Percentiles rank a stretch among this genome's conserved stretches.
phyloP scores from a whole-genome alignment of 2,797 vertebrate species.

The Sebastes miniatus region DNA sequence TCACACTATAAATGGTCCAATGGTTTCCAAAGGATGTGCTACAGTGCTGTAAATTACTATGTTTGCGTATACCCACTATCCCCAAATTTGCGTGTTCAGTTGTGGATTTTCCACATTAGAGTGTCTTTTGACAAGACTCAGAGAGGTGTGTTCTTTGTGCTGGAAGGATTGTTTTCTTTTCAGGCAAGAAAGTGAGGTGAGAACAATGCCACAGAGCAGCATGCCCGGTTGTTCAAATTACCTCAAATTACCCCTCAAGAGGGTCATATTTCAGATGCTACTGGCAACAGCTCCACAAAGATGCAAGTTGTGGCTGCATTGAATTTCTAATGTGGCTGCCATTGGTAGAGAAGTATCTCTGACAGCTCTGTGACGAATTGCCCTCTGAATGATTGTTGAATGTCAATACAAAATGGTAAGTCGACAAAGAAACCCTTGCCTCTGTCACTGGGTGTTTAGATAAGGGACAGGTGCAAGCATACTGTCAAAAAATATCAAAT shows the following conservation, averaged over 20 bases:
- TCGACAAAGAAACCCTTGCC: background rate
- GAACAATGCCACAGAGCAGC: slow-evolving; percentile 49
- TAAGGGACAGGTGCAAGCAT: background rate
- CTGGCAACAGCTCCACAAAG: slow-evolving; percentile 27
- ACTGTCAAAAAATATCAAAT: background rate
- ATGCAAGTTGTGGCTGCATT: slow-evolving; percentile 25
- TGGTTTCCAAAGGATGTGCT: slow-evolving; percentile 13
- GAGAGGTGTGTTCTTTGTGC: background rate
- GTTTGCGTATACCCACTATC: slow-evolving; percentile 11
- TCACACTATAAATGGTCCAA: background rate
- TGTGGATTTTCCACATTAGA: slow-evolving; percentile 18
- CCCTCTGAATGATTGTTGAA: slow-evolving; percentile 1
- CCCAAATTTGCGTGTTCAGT: slow-evolving; percentile 4
- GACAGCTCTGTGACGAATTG: slow-evolving; percentile 10
- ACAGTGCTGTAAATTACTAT: slow-evolving; percentile 17
- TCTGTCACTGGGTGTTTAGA: background rate
- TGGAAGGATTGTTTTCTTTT: background rate
- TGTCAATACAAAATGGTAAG: background rate
- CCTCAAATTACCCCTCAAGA: slow-evolving; percentile 42
- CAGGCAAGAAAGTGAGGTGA: slow-evolving; percentile 9
- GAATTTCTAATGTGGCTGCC: slow-evolving; percentile 21
- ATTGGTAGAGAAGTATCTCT: background rate
- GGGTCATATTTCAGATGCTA: slow-evolving; percentile 46
- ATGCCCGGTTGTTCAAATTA: slow-evolving; percentile 40
- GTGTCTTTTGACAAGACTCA: background rate